Percentiles rank a stretch among this genome's conserved stretches.
Evolutionary conservation across 1,140 invertebrate genomes (phyloP).

Genomic region (Ephestia elutella): DNA sequence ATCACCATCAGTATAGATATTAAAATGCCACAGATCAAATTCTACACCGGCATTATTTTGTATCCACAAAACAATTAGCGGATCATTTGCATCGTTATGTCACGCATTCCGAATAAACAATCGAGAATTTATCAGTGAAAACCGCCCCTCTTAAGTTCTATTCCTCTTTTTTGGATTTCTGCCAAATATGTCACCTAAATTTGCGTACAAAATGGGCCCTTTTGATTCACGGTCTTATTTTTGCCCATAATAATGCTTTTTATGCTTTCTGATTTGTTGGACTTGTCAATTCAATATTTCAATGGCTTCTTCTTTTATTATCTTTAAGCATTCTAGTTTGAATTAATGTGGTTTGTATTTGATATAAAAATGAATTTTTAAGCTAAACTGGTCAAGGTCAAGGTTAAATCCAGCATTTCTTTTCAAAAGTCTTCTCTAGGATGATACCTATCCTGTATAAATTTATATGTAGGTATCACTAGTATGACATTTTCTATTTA

Average conservation of each 20-base stretch:
- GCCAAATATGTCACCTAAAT: slow-evolving; percentile 33
- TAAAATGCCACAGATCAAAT: not conserved
- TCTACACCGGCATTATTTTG: not conserved
- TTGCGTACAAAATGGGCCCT: slow-evolving; percentile 27
- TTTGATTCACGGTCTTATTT: slow-evolving; percentile 28
- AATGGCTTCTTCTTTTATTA: not conserved
- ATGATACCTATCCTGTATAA: too few species aligned
- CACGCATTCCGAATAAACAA: slow-evolving; percentile 18
- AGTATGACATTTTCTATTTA: too few species aligned
- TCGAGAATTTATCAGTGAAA: slow-evolving; percentile 19
- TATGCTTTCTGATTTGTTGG: not conserved
- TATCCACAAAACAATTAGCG: slow-evolving; percentile 11
- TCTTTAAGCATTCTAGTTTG: not conserved
- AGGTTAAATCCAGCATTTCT: too few species aligned
- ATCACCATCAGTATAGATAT: too few species aligned
- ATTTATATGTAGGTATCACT: too few species aligned
- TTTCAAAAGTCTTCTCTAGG: too few species aligned
- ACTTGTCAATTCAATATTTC: not conserved
- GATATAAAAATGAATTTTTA: too few species aligned
- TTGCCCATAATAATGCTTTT: slow-evolving; percentile 15
- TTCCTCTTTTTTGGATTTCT: slow-evolving; percentile 20
- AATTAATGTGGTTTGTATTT: too few species aligned
- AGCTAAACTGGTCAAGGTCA: too few species aligned
- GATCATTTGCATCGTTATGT: slow-evolving; percentile 19
- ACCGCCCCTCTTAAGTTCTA: slow-evolving; percentile 19